These are phyloP conservation scores for Colistium nudipinnis DNA, from an alignment of 2,113 vertebrate genomes.

Conservation along the genomic window DNA sequence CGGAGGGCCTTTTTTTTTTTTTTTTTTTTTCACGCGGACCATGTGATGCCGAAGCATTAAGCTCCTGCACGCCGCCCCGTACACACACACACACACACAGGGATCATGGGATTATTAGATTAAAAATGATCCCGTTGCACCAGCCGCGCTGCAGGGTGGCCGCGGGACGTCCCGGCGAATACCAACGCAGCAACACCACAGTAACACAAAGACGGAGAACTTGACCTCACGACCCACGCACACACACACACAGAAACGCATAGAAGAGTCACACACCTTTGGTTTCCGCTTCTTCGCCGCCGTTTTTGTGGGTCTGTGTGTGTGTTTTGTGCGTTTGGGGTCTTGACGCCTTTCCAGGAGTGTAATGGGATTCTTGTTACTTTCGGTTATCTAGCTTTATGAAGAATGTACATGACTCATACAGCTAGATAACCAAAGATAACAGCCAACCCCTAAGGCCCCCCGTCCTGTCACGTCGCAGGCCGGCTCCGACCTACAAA, in stretches of 20 bases:
- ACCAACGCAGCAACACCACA: too few species aligned
- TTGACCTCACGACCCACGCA: too few species aligned
- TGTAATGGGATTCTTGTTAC: slow-evolving; percentile 99
- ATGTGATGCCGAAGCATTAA: slow-evolving; percentile 79
- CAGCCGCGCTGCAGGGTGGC: slow-evolving; percentile 45
- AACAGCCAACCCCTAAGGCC: slow-evolving; percentile 96
- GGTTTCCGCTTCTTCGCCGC: too few species aligned
- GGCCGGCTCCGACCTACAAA: slow-evolving; percentile 67
- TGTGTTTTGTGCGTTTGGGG: slow-evolving; percentile 47
- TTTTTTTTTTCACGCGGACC: slow-evolving; percentile 55
- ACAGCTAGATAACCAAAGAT: slow-evolving; percentile 99
- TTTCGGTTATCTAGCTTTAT: slow-evolving; percentile 94
- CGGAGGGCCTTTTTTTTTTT: slow-evolving; percentile 32
- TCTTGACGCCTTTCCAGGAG: slow-evolving; percentile 88
- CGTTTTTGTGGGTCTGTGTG: too few species aligned
- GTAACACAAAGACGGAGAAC: too few species aligned
- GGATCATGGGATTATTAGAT: slow-evolving; percentile 80
- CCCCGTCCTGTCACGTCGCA: slow-evolving; percentile 74
- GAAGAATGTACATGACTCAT: slow-evolving; percentile 94
- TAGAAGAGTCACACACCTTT: too few species aligned
- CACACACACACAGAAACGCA: too few species aligned
- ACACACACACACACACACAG: too few species aligned
- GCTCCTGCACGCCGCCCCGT: slow-evolving; percentile 70
- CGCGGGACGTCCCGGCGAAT: too few species aligned
- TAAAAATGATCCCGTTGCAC: slow-evolving; percentile 78